Evolutionary conservation across 2,113 vertebrate species (phyloP).

Genomic region (Tricholaema leucomelas): DNA sequence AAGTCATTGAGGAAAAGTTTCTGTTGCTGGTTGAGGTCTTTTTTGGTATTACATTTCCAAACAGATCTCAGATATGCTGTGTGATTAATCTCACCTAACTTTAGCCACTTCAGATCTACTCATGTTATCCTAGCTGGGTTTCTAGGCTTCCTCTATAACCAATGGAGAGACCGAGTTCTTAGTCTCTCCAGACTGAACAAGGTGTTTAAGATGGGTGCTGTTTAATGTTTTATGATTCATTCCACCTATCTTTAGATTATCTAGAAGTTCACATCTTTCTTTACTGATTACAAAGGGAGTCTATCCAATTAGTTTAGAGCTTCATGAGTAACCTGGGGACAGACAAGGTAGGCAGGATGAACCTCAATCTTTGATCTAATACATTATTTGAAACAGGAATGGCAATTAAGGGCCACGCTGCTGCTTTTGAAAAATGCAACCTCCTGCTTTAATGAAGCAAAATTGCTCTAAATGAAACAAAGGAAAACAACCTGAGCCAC

Average conservation of each 20-base stretch:
- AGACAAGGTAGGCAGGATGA: constrained; percentile 21
- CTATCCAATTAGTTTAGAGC: constrained; percentile 21
- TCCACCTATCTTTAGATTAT: constrained; percentile 41
- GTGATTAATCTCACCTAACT: background rate
- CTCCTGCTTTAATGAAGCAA: constrained; percentile 4
- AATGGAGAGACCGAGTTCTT: background rate
- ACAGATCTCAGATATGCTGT: background rate
- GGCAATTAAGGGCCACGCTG: background rate
- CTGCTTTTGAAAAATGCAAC: constrained; percentile 15
- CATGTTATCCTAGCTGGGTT: background rate
- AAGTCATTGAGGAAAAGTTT: background rate
- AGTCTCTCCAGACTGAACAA: constrained; percentile 7
- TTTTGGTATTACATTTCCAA: background rate
- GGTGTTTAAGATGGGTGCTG: constrained; percentile 15
- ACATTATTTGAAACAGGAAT: background rate
- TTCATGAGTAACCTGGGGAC: constrained; percentile 28
- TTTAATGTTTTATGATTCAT: constrained; percentile 57
- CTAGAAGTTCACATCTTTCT: constrained; percentile 18
- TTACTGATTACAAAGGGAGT: constrained; percentile 7
- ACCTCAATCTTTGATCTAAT: constrained; percentile 41
- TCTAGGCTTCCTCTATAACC: background rate
- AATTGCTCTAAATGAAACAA: constrained; percentile 16
- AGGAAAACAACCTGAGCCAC: constrained; percentile 3
- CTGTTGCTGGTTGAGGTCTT: background rate
- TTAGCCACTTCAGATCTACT: background rate